Conservation (phyloP, 2,888 invertebrate species). For the Tinea semifulvella region DNA sequence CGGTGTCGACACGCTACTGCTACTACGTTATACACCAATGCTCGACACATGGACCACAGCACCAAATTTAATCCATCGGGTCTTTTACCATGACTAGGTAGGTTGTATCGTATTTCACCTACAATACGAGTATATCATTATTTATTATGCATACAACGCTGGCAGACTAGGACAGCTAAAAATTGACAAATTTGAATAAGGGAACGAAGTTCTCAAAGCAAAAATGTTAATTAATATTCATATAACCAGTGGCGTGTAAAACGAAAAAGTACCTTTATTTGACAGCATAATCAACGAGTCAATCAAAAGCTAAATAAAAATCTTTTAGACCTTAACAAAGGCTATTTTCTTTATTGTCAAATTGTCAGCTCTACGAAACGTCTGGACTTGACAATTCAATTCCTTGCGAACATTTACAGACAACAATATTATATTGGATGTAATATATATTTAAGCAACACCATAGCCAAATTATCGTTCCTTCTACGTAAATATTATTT, state of each 20-base stretch:
- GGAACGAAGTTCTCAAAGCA: slow-evolving; percentile 4
- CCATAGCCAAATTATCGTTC: no score
- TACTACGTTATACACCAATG: no score
- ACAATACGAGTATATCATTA: no score
- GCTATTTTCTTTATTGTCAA: slow-evolving; percentile 53
- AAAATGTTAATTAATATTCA: slow-evolving; percentile 10
- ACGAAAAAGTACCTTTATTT: slow-evolving; percentile 10
- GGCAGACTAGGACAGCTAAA: slow-evolving; percentile 4
- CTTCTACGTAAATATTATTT: no score
- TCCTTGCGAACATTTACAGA: slow-evolving; percentile 41
- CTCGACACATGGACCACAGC: no score
- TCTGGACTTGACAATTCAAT: slow-evolving; percentile 57
- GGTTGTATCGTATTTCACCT: no score
- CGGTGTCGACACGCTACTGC: no score
- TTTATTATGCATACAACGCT: background rate
- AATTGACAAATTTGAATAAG: slow-evolving; percentile 7
- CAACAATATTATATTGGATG: no score
- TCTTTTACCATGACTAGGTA: no score
- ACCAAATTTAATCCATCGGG: no score
- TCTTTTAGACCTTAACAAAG: slow-evolving; percentile 38
- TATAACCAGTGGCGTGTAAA: slow-evolving; percentile 10
- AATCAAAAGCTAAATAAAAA: slow-evolving; percentile 14
- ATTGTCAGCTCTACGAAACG: slow-evolving; percentile 50
- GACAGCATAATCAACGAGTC: slow-evolving; percentile 13
- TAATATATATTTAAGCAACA: no score